Evolutionary conservation across 2,888 invertebrate genomes (phyloP).

Genomic region (Galerucella pusilla): DNA sequence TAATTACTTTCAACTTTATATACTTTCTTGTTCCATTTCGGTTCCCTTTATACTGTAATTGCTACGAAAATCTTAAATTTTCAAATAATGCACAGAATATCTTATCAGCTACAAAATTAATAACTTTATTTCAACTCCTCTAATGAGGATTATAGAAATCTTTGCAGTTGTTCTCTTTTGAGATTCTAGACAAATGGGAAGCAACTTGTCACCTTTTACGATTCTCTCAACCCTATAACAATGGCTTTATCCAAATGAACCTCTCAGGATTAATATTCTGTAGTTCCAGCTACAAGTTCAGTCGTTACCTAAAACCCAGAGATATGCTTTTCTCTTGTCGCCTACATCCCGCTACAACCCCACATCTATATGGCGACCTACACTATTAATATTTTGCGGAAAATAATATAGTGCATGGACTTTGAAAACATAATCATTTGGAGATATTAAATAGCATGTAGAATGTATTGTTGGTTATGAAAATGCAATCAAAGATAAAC

Average conservation of each 20-base stretch:
- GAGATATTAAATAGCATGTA: no score
- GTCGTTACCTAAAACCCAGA: constrained; percentile 38
- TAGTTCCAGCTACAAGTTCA: constrained; percentile 39
- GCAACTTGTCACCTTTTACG: background rate
- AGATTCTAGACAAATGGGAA: background rate
- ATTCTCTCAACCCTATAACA: constrained; percentile 7
- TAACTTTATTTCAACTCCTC: no score
- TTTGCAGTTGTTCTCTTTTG: background rate
- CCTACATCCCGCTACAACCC: background rate
- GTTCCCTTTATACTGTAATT: no score
- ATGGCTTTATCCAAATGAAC: constrained; percentile 21
- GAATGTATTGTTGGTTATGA: no score
- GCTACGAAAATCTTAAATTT: no score
- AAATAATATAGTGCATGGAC: background rate
- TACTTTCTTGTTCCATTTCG: no score
- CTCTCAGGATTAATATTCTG: constrained; percentile 39
- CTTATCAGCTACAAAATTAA: no score
- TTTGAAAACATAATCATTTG: no score
- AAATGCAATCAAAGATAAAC: no score
- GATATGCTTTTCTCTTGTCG: constrained; percentile 9
- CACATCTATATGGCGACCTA: background rate
- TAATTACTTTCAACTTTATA: no score
- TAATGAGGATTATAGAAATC: background rate
- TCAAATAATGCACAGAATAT: no score
- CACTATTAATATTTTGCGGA: background rate